These are phyloP conservation scores for Pseudeuparius sepicola DNA, from an alignment of 2,888 invertebrate species.

Conservation along the genomic window DNA sequence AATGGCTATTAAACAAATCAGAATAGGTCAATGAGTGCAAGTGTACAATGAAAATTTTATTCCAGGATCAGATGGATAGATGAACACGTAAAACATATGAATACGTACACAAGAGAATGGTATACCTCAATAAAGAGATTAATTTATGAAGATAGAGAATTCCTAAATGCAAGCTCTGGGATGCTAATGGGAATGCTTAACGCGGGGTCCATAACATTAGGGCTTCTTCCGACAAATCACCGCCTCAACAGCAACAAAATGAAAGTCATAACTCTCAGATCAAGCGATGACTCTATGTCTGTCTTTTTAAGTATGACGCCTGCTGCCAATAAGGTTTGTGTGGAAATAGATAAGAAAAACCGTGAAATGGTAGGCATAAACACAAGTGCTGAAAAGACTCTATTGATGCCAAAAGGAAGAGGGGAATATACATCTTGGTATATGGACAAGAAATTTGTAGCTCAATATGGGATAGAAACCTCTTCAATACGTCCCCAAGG, in stretches of 20 bases:
- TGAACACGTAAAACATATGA: conserved; percentile 2
- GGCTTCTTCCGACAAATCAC: conserved; percentile 17
- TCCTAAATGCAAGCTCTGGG: conserved; percentile 20
- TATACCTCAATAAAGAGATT: not conserved
- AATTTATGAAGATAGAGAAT: conserved; percentile 9
- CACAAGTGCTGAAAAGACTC: conserved; percentile 20
- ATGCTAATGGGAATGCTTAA: conserved; percentile 29
- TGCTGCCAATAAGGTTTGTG: conserved; percentile 9
- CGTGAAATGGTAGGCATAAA: conserved; percentile 19
- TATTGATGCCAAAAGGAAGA: conserved; percentile 18
- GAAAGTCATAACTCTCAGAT: conserved; percentile 16
- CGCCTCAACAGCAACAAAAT: conserved; percentile 9
- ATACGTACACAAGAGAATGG: conserved; percentile 1
- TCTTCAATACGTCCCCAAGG: conserved; percentile 20
- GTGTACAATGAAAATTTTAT: not conserved
- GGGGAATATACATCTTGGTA: conserved; percentile 27
- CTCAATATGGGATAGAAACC: conserved; percentile 24
- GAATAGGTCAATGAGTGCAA: conserved; percentile 15
- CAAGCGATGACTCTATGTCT: conserved; percentile 19
- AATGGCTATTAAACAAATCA: conserved; percentile 17
- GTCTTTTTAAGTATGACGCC: conserved; percentile 11
- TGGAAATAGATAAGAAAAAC: conserved; percentile 17
- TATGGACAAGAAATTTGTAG: conserved; percentile 19
- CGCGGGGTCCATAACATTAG: conserved; percentile 22
- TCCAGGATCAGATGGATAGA: conserved; percentile 3